Conservation (phyloP, 1,140 invertebrate genomes). For the Nasonia longicornis region DNA sequence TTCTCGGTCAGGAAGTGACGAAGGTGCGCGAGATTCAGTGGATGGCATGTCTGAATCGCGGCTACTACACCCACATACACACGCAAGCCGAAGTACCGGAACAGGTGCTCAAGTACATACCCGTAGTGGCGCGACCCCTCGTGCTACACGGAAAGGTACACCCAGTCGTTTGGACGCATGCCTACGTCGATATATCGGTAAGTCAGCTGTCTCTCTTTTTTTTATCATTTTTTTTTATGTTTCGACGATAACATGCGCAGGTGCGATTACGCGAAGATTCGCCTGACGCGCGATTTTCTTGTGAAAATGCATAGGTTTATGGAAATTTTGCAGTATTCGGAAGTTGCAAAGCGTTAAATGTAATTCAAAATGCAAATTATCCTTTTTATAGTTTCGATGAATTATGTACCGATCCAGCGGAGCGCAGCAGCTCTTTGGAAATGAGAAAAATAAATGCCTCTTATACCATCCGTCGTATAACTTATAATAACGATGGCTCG, state of each 20-base stretch:
- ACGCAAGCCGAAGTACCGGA: conserved; percentile 93
- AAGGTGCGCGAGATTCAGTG: conserved; percentile 91
- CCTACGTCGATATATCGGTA: conserved; percentile 87
- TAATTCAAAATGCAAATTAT: background rate
- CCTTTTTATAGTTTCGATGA: no score
- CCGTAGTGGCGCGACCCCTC: conserved; percentile 88
- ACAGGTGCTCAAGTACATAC: conserved; percentile 92
- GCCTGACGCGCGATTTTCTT: no score
- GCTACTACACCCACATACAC: conserved; percentile 92
- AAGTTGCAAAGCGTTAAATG: background rate
- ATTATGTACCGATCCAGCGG: no score
- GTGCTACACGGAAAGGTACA: conserved; percentile 82
- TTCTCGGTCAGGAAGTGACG: conserved; percentile 95
- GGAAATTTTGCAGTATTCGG: background rate
- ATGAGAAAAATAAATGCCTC: no score
- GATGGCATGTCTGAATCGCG: conserved; percentile 97
- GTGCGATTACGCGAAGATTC: background rate
- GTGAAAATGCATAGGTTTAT: no score
- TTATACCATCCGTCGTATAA: no score
- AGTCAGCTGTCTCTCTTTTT: conserved; percentile 49
- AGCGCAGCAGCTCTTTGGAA: background rate
- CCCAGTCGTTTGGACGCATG: conserved; percentile 89
- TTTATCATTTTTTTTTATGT: no score
- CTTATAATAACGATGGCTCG: no score
- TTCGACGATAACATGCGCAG: no score